A percentile compares a stretch with the other conserved stretches of the same genome.
Conservation (phyloP, 2,888 invertebrate species). For the Parnassius smintheus region DNA sequence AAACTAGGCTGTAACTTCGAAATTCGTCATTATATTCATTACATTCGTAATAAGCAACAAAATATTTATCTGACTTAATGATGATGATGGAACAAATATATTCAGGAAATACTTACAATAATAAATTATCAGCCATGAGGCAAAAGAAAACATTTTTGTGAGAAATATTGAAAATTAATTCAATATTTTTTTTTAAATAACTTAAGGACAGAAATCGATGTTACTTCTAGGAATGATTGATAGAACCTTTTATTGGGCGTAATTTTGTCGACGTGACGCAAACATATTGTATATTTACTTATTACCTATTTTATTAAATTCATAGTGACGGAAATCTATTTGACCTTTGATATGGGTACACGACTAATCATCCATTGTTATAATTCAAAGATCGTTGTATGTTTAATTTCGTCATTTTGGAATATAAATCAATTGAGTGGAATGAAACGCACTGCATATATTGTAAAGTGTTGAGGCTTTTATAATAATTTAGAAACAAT, state of each 20-base stretch:
- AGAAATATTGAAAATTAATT: constrained; percentile 30
- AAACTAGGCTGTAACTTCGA: too few relatives aligned
- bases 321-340: constrained; percentile 38
- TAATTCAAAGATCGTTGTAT: constrained; percentile 37
- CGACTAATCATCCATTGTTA: constrained; percentile 44
- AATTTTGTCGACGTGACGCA: constrained; percentile 19
- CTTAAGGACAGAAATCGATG: constrained; percentile 4
- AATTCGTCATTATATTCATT: too few relatives aligned
- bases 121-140: not conserved
- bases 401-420: constrained; percentile 30
- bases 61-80: too few relatives aligned
- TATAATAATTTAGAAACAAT: not conserved
- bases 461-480: constrained; percentile 3
- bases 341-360: constrained; percentile 41
- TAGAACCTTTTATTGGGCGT: constrained; percentile 9
- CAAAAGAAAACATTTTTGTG: constrained; percentile 14
- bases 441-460: constrained; percentile 3
- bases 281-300: constrained; percentile 25
- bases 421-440: constrained; percentile 25
- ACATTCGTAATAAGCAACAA: too few relatives aligned
- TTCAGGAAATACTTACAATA: not conserved
- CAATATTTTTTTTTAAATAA: constrained; percentile 11
- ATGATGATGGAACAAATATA: constrained; percentile 1
- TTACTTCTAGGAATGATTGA: constrained; percentile 8
- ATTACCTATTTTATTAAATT: constrained; percentile 35